Evolutionary conservation across 2,113 vertebrate genomes (phyloP).

Genomic region (Scophthalmus maximus): DNA sequence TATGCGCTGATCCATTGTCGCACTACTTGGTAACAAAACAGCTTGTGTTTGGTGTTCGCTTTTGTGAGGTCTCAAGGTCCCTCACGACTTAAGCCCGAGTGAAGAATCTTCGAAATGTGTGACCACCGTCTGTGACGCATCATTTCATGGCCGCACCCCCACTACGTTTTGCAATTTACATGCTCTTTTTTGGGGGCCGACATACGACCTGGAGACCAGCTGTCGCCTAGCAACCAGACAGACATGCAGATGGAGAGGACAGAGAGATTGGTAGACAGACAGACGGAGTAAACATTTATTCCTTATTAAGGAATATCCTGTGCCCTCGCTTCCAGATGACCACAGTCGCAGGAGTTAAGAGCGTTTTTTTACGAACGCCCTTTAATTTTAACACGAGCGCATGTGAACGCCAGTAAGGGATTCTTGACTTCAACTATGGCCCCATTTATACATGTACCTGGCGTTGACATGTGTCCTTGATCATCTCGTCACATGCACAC

Average conservation of each 20-base stretch:
- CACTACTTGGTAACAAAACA: background rate
- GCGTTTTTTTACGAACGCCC: background rate
- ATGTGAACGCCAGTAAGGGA: background rate
- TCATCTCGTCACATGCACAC: too few relatives aligned
- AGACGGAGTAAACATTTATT: background rate
- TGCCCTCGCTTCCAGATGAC: background rate
- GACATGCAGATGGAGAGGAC: slow-evolving; percentile 17
- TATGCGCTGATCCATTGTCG: background rate
- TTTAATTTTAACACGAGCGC: background rate
- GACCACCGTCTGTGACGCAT: slow-evolving; percentile 23
- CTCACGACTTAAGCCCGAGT: slow-evolving; percentile 9
- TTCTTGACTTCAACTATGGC: background rate
- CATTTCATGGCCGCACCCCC: slow-evolving; percentile 4
- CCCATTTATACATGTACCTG: too few relatives aligned
- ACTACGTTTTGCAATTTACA: slow-evolving; percentile 29
- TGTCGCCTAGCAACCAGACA: slow-evolving; percentile 47
- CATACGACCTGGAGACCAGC: slow-evolving; percentile 30
- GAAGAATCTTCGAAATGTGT: slow-evolving; percentile 12
- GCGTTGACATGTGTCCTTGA: too few relatives aligned
- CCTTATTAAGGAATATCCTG: background rate
- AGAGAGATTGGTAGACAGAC: slow-evolving; percentile 8
- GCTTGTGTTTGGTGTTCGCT: background rate
- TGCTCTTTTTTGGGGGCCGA: slow-evolving; percentile 11
- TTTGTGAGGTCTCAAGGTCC: background rate
- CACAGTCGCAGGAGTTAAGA: background rate